A percentile compares a stretch with the other conserved stretches of the same genome.
These are phyloP conservation scores for Rhingia rostrata DNA, from an alignment of 2,888 invertebrate species.

Conservation along the genomic window DNA sequence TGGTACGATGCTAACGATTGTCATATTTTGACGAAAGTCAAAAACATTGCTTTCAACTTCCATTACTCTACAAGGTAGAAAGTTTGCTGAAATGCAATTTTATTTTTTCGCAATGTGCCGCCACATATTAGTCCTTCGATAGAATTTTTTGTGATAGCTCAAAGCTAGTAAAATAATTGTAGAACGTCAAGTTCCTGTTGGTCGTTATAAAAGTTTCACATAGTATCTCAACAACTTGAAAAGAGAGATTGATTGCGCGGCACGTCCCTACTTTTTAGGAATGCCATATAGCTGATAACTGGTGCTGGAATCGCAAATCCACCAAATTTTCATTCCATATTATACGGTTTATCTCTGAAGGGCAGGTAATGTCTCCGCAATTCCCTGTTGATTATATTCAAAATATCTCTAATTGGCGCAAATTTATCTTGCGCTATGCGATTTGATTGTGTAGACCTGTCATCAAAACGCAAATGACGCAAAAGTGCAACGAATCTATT, in stretches of 20 bases:
- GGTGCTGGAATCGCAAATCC: slow-evolving; percentile 2
- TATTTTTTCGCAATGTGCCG: neutral
- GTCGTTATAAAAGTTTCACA: neutral
- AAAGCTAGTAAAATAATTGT: neutral
- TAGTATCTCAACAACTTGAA: slow-evolving; percentile 1
- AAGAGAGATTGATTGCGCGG: slow-evolving; percentile 1
- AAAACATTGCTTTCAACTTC: too few relatives aligned
- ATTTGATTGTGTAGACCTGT: too few relatives aligned
- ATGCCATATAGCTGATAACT: neutral
- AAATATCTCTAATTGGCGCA: neutral
- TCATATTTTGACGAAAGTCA: too few relatives aligned
- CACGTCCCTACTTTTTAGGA: neutral
- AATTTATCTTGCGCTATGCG: too few relatives aligned
- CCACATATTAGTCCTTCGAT: neutral
- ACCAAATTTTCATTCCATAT: neutral
- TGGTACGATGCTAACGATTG: too few relatives aligned
- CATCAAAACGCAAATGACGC: too few relatives aligned
- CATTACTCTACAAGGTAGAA: too few relatives aligned
- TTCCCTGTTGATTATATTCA: neutral
- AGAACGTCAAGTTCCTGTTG: neutral
- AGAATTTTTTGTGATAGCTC: neutral
- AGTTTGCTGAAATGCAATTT: too few relatives aligned
- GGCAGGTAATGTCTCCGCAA: neutral
- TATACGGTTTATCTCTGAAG: too few relatives aligned
- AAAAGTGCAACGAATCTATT: too few relatives aligned